Base-by-base conservation (phyloP, 1,140 invertebrate genomes). In the Neodiprion pinetum region DNA sequence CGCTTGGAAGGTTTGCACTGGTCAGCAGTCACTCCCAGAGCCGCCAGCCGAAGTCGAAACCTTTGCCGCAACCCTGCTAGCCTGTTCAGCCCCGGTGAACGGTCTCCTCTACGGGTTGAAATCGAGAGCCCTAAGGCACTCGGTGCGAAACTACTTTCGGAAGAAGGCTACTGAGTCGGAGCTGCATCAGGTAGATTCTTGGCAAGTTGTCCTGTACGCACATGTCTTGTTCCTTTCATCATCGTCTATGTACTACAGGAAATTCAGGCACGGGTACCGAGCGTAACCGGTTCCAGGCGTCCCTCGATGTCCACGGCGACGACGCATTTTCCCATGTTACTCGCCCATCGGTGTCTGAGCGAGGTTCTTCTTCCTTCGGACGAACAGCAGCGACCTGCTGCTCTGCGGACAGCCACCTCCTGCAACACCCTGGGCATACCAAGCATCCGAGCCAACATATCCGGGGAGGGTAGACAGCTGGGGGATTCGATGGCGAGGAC, bases 161-260 rank as follows among this genome's bases (percentile, higher is more conserved):
- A 95, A 95, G 86, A 91, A 95, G 85, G 91, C 94, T 83, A 94
- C 93, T 1, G 94, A 94, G 82, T 93, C 92, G 78, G 94, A 95
- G 82, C 89, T 95, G 49, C 93, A 94, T 77, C 92, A 94, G 83
- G 93, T 88, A 71, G 75, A 23, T 69, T 68, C 14, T 40, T 74
- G 8, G 11, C 47, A 9, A 66, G 70, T 53, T 67, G 48, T 48
- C 21, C 17, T 67, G 47, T 70, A 67, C 68, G 21, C 40, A 49
- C 65, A 21, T 1, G 49, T 66, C 47, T 17, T 70, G 10, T 28
- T 17, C 17, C 5, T 75, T 48, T 50, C 23, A 10, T 67, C 47
- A 48, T 14, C 47, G 1, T 68, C 61, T 71, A 47, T 66, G 23
- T 72, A 77, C 11, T 28, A 48, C 81, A 90, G 83, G 91, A 94